Base-by-base conservation (phyloP, 2,888 invertebrate genomes). In the Phania funesta region DNA sequence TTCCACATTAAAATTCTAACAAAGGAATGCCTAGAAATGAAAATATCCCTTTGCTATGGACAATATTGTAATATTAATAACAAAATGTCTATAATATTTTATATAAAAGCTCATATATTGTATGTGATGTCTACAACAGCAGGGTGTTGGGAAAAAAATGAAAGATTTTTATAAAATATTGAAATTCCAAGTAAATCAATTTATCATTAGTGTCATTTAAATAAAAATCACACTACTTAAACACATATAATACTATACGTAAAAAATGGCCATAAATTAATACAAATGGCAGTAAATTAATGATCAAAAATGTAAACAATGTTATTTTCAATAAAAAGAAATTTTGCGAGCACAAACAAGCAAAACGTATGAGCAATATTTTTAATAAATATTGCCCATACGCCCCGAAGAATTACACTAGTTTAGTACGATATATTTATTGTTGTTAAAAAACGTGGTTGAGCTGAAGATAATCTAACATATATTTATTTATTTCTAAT, bases 141-240 rank as follows among this genome's bases (percentile, higher is more conserved):
- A 20, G 4, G 35, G n/a, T 38, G 7, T 18, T 54, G 22, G n/a
- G 8, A 41, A 16, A 41, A 41, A 54, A 18, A 60, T 58, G 18
- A 22, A 54, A 22, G 32, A 26, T 44, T 65, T 70, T n/a, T 46
- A n/a, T n/a, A 35, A 3, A 56, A 68, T 68, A 68, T 68, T 74
- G 41, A 68, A 64, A 62, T 56, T 70, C 50, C 22, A 74, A 67
- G 38, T 41, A 29, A 68, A 62, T 68, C 48, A 70, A 75, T 75
- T 75, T 58, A 50, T 80, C 64, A 75, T 56, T 54, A 35, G 29
- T 54, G 46, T 24, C 20, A 38, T 24, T 18, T 20, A 46, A 8
- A 9, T 1, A 32, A 32, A 60, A 16, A 46, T 5, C 22, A 32
- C 29, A 20, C 20, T 29, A 29, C 13, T 38, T n/a, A 18, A 7